phyloP scores from a whole-genome alignment of 2,113 vertebrate species.

The Aptenodytes patagonicus region DNA sequence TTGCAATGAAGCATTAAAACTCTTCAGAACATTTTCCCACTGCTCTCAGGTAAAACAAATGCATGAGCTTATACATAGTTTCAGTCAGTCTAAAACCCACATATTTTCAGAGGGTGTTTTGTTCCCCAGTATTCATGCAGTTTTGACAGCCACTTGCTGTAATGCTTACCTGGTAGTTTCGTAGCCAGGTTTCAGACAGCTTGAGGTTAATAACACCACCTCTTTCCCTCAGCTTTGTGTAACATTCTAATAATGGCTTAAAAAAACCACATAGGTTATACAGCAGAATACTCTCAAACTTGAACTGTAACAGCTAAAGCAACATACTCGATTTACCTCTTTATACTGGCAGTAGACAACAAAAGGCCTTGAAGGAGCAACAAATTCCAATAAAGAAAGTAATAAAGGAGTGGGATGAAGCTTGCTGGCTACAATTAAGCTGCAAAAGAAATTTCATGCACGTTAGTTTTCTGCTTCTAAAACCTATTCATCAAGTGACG shows the following conservation, averaged over 20 bases:
- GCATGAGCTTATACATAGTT: not conserved
- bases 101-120: not conserved
- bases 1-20: not conserved
- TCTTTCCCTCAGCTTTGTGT: conserved; percentile 89
- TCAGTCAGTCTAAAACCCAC: not conserved
- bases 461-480: not conserved
- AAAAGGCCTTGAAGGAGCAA: conserved; percentile 94
- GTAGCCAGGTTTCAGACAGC: conserved; percentile 93
- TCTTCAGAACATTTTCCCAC: not conserved
- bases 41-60: not conserved
- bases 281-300: not conserved
- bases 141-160: not conserved
- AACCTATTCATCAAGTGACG: not conserved
- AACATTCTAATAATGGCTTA: conserved; percentile 93
- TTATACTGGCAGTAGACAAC: conserved; percentile 94
- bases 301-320: not conserved
- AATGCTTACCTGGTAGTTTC: conserved; percentile 90
- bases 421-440: conserved; percentile 91
- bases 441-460: conserved; percentile 58
- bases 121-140: not conserved
- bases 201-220: conserved; percentile 88
- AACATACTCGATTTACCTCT: conserved; percentile 80
- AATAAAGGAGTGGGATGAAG: conserved; percentile 88
- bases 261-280: not conserved
- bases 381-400: conserved; percentile 84